These are phyloP conservation scores for Percopsis transmontana DNA, from an alignment of 2,113 vertebrate genomes.

Conservation along the genomic window DNA sequence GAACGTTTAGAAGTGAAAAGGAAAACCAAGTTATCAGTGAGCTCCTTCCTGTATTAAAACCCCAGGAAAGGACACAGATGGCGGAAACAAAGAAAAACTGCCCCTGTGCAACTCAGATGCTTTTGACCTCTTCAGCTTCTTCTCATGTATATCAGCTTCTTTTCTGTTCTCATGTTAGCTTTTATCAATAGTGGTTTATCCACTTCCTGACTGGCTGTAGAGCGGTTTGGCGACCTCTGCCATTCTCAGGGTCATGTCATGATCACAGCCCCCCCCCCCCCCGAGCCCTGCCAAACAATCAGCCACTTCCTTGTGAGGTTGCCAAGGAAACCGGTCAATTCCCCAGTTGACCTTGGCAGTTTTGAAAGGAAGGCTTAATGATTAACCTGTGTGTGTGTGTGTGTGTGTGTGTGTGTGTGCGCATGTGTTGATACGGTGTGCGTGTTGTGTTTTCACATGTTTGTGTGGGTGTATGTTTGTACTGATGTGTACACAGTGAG, in stretches of 20 bases:
- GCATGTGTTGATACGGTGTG: conserved; percentile 3
- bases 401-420: conserved; percentile 3
- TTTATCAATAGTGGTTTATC: conserved; percentile 31
- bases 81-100: conserved; percentile 23
- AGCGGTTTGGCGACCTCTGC: conserved; percentile 33
- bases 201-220: conserved; percentile 32
- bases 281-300: conserved; percentile 4
- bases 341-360: conserved; percentile 57
- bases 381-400: conserved; percentile 44
- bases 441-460: conserved; percentile 1
- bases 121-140: conserved; percentile 3
- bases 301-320: conserved; percentile 38
- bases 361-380: conserved; percentile 53
- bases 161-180: conserved; percentile 13
- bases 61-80: conserved; percentile 27
- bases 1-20: conserved; percentile 19
- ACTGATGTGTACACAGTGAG: conserved; percentile 38
- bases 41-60: conserved; percentile 38
- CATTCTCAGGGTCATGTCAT: conserved; percentile 11
- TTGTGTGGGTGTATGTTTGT: conserved; percentile 11
- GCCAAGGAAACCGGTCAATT: conserved; percentile 39
- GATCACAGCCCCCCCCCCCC: conserved; percentile 33
- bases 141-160: conserved; percentile 16
- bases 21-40: conserved; percentile 7
- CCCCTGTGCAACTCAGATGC: neutral